Base-by-base conservation (phyloP, 2,888 invertebrate genomes). In the Campaea margaritaria region DNA sequence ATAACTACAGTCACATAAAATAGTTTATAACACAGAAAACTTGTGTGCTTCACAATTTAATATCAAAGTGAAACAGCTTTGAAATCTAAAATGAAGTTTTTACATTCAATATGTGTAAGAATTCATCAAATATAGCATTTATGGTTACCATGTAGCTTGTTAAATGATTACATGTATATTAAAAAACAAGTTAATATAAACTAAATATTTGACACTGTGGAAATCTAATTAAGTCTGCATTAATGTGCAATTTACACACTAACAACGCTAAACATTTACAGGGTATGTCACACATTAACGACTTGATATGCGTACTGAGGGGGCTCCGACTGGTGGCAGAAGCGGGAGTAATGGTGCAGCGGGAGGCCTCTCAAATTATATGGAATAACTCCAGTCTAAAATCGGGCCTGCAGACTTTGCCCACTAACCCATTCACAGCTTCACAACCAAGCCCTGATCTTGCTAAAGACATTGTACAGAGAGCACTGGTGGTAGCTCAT, bases 301-400 rank as follows among this genome's bases (percentile, higher is more conserved):
- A 96, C 85, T 73, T 95, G 68, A 82, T 95, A 72, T 94, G 94
- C 43, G 89, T 97, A 63, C 76, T 96, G 69, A 93, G 94, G 78
- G 96, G 97, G 43, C 84, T 95, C 57, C 95, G 96, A 74, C 89
- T 94, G 47, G 95, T 97, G 51, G 89, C 93, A 39, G 94, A 94
- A 76, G 96, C 96, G 43, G 92, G 95, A 49, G 76, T 94, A 16
- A 95, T 94, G 78, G 84, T 95, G 61, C 96, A 96, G 79, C 93
- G 95, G 76, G 92, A 94, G 66, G 86, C 93, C 64, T 78, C 94
- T 56, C 94, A 91, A 79, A 85, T 93, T 67, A 81, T 95, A 70
- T 95, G 96, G 94, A 91, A 93, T 81, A 96, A 96, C 83, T 96
- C 96, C 14, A 96, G 95, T 80, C 73, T 96, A 42, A 95, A 93